Percentiles rank a stretch among this genome's conserved stretches.
phyloP scores from a whole-genome alignment of 2,888 invertebrate species.

The Lissocephala sabroskyi region DNA sequence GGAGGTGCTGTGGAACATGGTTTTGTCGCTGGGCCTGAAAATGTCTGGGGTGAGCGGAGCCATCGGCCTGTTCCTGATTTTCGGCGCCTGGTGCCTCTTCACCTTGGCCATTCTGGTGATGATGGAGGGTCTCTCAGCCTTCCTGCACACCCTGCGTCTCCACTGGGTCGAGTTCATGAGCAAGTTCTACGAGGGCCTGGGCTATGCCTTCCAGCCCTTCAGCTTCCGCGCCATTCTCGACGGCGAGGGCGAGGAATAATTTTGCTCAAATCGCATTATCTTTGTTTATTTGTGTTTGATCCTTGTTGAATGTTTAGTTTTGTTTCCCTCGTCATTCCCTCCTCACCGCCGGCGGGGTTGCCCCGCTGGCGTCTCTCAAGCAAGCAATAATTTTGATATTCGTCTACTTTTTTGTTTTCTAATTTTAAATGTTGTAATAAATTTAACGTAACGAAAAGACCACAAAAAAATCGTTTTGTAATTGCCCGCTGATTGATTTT shows the following conservation, averaged over 20 bases:
- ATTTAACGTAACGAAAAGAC: conserved; percentile 28
- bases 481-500: conserved; percentile 42
- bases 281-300: conserved; percentile 1
- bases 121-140: conserved; percentile 99
- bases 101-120: conserved; percentile 95
- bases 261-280: neutral
- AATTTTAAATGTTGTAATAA: conserved; percentile 23
- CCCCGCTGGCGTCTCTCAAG: conserved; percentile 45
- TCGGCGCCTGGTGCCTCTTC: conserved; percentile 91
- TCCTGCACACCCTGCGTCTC: conserved; percentile 96
- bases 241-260: conserved; percentile 74
- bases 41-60: conserved; percentile 79
- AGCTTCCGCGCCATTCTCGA: conserved; percentile 84
- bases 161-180: conserved; percentile 99
- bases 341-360: conserved; percentile 61
- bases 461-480: conserved; percentile 22
- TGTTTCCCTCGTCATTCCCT: conserved; percentile 30
- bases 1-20: conserved; percentile 96
- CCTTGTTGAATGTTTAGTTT: conserved; percentile 31
- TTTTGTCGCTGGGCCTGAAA: conserved; percentile 84
- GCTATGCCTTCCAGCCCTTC: conserved; percentile 88
- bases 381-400: conserved; percentile 65
- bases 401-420: conserved; percentile 27
- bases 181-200: conserved; percentile 89
- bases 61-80: conserved; percentile 85